These are phyloP conservation scores for Syrmaticus mikado DNA, from an alignment of 2,113 vertebrate genomes.

Conservation along the genomic window DNA sequence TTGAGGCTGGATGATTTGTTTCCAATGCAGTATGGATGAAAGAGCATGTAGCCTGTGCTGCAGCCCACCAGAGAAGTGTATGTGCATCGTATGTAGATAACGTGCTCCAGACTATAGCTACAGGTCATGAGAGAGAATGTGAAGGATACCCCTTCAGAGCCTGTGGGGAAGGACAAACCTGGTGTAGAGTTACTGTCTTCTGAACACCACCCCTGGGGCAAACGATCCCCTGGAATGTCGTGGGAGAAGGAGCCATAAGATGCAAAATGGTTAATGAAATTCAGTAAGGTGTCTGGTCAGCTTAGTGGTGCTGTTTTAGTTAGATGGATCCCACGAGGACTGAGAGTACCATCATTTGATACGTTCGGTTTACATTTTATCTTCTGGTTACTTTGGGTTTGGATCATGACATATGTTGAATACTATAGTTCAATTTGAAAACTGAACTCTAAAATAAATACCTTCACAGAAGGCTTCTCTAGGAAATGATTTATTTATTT, in stretches of 20 bases:
- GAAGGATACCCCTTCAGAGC: neutral
- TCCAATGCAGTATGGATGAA: neutral
- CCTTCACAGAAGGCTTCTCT: neutral
- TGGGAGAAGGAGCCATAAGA: neutral
- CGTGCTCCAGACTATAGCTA: neutral
- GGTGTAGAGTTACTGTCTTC: neutral
- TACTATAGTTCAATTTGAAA: neutral
- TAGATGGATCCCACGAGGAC: neutral
- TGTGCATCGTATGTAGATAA: accelerated
- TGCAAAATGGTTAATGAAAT: neutral
- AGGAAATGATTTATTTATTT: neutral
- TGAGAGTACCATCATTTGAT: neutral
- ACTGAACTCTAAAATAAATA: neutral
- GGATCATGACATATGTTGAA: neutral
- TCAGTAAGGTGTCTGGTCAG: neutral
- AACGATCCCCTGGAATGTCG: neutral
- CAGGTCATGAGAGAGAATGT: neutral
- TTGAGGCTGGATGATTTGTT: neutral
- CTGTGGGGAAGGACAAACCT: neutral
- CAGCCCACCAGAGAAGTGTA: neutral
- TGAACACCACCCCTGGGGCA: neutral
- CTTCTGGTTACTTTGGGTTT: neutral
- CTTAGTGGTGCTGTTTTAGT: neutral
- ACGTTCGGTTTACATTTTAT: neutral
- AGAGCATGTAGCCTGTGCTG: neutral